Base-by-base conservation (phyloP, 2,888 invertebrate genomes). In the Lasioglossum villosulum region DNA sequence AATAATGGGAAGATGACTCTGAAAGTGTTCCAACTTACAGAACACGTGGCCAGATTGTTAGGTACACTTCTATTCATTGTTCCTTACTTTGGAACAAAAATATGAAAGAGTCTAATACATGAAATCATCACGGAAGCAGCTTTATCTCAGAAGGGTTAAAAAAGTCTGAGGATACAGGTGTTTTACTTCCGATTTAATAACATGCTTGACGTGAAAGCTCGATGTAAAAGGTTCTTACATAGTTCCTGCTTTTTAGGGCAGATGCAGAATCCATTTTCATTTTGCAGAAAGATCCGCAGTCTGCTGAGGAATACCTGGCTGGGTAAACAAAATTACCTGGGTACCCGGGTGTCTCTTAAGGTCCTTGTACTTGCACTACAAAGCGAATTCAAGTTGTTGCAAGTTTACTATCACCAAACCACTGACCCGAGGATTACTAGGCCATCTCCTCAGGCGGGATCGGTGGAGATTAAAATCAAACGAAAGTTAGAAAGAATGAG, bases 371-470 rank as follows among this genome's bases (percentile, higher is more conserved):
- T 52, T 23, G 52, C 52, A 23, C 23, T 52, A 10, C 56, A n/a
- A 56, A 56, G n/a, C n/a, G 56, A 56, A 56, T 56, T n/a, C 12
- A 56, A n/a, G n/a, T 56, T n/a, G 56, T n/a, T n/a, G 56, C 56
- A 56, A 23, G 56, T 56, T 56, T n/a, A 56, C 4, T 56, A 56
- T n/a, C 12, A n/a, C 4, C n/a, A n/a, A 12, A 56, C n/a, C n/a
- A 56, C n/a, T 23, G n/a, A 56, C 23, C n/a, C 12, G 56, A 4
- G n/a, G n/a, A n/a, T 56, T 4, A n/a, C 3, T 56, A n/a, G n/a
- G n/a, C 52, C n/a, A 56, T 56, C 8, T n/a, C 2, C 10, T 56
- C 19, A 8, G 10, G n/a, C n/a, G n/a, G 10, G n/a, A 56, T 56
- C 52, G 52, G 52, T 56, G 52, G n/a, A 10, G 23, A n/a, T n/a